Base-by-base conservation (phyloP, 2,888 invertebrate genomes). In the Chironomus tentans region DNA sequence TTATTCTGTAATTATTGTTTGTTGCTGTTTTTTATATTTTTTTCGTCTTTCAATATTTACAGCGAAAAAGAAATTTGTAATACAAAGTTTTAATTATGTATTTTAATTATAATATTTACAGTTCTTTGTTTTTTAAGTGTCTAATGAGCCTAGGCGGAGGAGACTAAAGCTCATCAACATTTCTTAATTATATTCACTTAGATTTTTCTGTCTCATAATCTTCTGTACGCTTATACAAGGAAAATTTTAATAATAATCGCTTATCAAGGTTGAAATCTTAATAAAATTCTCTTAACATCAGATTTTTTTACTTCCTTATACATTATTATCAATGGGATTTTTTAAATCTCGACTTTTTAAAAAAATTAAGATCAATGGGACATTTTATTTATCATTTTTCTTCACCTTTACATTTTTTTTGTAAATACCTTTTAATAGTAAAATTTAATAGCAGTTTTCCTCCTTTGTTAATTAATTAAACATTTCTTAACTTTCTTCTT, bases 1-100 rank as follows among this genome's bases (percentile, higher is more conserved):
- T 72, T 72, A 72, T 62, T 72, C 24, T 72, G 62, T 72, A 62
- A 72, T 72, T 62, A 72, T 72, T 72, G 50, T 70, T 56, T 70
- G 72, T 72, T 72, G 72, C 50, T 72, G 72, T 72, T 72, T 72
- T 56, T 28, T 62, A 22, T 70, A 70, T 71, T 48, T 21, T 71
- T 71, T 24, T 48, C 56, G 50, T 71, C 28, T 70, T 70, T 15
- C 7, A 22, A 62, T 72, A 72, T 72, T 72, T 72, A 72, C 72
- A 72, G 72, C 72, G 50, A 50, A 61, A 72, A 61, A 62, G 68
- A 72, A 21, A 62, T 18, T 46, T 72, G 24, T 72, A 62, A 71
- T 71, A 62, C 72, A 72, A 72, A 72, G 28, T 61, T 38, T 38
- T 1, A 10, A 38, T 4, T 28, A 10, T 72, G 6, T 72, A n/a